These are phyloP conservation scores for Deilephila elpenor DNA, from an alignment of 2,888 invertebrate species.

Conservation along the genomic window DNA sequence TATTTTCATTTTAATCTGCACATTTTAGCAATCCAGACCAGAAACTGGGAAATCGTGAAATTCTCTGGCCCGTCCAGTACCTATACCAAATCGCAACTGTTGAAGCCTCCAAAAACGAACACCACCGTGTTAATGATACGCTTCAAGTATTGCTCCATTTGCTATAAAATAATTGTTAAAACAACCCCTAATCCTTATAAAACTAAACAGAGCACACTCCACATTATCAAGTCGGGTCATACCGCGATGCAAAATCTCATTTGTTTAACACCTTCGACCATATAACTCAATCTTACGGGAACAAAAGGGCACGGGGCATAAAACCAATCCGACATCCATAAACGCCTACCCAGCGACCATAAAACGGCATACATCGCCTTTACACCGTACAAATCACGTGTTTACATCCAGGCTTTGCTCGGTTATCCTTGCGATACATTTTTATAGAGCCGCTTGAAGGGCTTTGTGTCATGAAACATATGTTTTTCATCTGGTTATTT, in stretches of 20 bases:
- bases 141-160: too few species aligned
- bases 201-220: neutral
- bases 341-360: slow-evolving; percentile 19
- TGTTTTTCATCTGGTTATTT: too few species aligned
- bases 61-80: too few species aligned
- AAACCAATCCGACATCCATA: slow-evolving; percentile 24
- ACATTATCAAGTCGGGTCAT: neutral
- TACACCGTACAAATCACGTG: slow-evolving; percentile 21
- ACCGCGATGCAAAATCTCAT: slow-evolving; percentile 18
- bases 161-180: too few species aligned
- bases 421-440: neutral
- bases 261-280: slow-evolving; percentile 24
- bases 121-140: too few species aligned
- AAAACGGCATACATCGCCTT: slow-evolving; percentile 10
- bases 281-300: slow-evolving; percentile 23
- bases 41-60: too few species aligned
- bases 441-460: neutral
- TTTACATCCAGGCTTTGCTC: neutral
- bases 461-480: neutral
- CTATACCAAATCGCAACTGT: too few species aligned
- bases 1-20: too few species aligned
- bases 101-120: too few species aligned
- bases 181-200: neutral
- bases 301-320: slow-evolving; percentile 21
- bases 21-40: too few species aligned